Evolutionary conservation across 2,797 vertebrate genomes (phyloP), one percentile per base, ranked within the genome.

Genomic region (Semotilus atromaculatus): DNA sequence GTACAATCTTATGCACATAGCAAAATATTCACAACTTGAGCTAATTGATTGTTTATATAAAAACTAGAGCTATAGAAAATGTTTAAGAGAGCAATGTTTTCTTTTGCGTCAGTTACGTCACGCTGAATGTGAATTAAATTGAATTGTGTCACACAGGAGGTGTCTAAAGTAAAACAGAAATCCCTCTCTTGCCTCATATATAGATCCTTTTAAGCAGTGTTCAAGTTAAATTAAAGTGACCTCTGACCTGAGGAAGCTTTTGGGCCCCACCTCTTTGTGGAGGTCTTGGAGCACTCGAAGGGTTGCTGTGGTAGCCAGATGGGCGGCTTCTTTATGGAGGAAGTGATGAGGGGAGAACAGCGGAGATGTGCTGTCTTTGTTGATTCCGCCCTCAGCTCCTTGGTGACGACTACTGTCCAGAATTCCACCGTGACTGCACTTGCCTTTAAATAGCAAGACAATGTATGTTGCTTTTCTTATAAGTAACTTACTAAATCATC

Each of bases 401-500:
- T 80, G 87, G 68, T 90, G 66, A 79, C 94, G 93, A 89, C 97
- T 97, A 74, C 88, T 93, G 92, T 97, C 97, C 89, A 97, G 89
- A 72, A 93, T 89, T 23, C 97, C 97, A 23, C 97, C 96, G 1
- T 97, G 97, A 89, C 97, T 98, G 83, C 97, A 97, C 90, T 98
- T 97, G 7, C 96, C 96, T 97, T 89, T 75, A 53, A 82, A 36
- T 76, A 60, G 84, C 31, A 18, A 78, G 29, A 36, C 29, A 76
- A 21, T 40, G 26, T 68, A 14, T 60, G 8, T 45, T 53, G 8
- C 11, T 85, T 38, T 51, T 43, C 9, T 80, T 21, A n/a, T 13
- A 71, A 53, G 45, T 14, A 38, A 26, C 36, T 31, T 53, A 55
- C 23, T 26, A 38, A 55, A 70, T 62, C 26, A 45, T 73, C 10